Evolutionary conservation across 2,113 vertebrate species (phyloP), one percentile per base, ranked within the genome.

Genomic region (Charadrius vociferus): DNA sequence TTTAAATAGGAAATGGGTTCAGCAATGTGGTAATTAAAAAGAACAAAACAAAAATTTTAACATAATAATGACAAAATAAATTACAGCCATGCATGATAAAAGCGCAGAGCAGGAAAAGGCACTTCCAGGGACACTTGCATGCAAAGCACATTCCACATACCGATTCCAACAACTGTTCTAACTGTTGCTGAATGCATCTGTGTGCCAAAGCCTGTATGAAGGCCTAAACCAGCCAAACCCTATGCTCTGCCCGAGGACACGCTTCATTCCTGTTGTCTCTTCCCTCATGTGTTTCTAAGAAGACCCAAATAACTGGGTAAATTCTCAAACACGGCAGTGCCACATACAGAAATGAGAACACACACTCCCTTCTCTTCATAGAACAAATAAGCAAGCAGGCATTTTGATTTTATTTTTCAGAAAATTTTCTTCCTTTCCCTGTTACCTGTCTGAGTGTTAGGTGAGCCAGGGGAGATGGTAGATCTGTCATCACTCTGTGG

Each of bases 401-500:
- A 66, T 77, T 82, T 93, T 47, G 20, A 90, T 53, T 27, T 68
- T 29, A 14, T 84, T 87, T 86, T 85, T 75, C 45, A 79, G 16
- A 39, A 62, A 2, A 7, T 18, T 47, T 75, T 65, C 20, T 77
- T 65, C 63, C 39, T 81, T 74, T 73, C 53, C 39, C 62, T 84
- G 68, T 98, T 98, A 99, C 99, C 99, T 98, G 99, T 98, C 96
- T 98, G 98, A 81, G 97, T 58, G 1, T 94, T 65, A 78, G 98
- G 96, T 72, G 98, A 97, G 92, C 97, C 98, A 2, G 99, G 93
- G 65, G 98, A 98, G 63, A 99, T 93, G 29, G 98, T 72, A 37
- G 98, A 96, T 97, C 99, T 97, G 94, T 99, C 99, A 86, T 99
- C 99, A 17, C 98, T 99, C 99, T 99, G 98, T 95, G 72, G 95